These are phyloP conservation scores for Platerodrilus igneus DNA, from an alignment of 2,888 invertebrate species.

Conservation along the genomic window DNA sequence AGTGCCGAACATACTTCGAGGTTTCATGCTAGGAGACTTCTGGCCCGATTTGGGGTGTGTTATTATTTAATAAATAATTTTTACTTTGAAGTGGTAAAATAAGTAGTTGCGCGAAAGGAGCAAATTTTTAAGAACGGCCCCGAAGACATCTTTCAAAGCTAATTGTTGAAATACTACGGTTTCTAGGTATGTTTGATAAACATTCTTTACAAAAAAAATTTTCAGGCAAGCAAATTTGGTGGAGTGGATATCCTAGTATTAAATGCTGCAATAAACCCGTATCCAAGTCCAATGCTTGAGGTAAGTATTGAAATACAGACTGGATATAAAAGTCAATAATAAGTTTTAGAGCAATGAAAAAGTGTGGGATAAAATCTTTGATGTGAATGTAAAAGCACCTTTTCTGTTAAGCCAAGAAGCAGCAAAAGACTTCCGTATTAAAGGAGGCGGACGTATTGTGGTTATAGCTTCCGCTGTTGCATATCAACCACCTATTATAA, in stretches of 20 bases:
- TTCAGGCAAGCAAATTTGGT: constrained; percentile 71
- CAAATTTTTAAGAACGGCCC: too few species aligned
- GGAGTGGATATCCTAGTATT: constrained; percentile 85
- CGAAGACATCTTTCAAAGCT: too few species aligned
- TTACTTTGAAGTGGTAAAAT: too few species aligned
- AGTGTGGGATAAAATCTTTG: constrained; percentile 94
- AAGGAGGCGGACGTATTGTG: constrained; percentile 77
- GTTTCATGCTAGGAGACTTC: too few species aligned
- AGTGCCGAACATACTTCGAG: too few species aligned
- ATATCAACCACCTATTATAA: constrained; percentile 52
- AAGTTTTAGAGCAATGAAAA: constrained; percentile 66
- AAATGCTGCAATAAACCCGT: constrained; percentile 86
- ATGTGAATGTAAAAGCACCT: constrained; percentile 86
- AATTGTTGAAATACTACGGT: too few species aligned
- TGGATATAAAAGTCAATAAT: neutral
- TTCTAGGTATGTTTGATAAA: too few species aligned
- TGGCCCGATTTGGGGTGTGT: too few species aligned
- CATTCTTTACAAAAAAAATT: constrained; percentile 13
- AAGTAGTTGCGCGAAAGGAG: too few species aligned
- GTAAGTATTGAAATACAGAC: constrained; percentile 37
- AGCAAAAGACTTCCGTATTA: constrained; percentile 71
- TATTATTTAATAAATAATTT: too few species aligned
- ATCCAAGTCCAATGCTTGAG: constrained; percentile 71
- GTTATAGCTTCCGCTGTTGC: constrained; percentile 87
- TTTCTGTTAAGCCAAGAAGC: constrained; percentile 85